Conservation (phyloP, 2,113 vertebrate genomes). For the Rhea americana region DNA sequence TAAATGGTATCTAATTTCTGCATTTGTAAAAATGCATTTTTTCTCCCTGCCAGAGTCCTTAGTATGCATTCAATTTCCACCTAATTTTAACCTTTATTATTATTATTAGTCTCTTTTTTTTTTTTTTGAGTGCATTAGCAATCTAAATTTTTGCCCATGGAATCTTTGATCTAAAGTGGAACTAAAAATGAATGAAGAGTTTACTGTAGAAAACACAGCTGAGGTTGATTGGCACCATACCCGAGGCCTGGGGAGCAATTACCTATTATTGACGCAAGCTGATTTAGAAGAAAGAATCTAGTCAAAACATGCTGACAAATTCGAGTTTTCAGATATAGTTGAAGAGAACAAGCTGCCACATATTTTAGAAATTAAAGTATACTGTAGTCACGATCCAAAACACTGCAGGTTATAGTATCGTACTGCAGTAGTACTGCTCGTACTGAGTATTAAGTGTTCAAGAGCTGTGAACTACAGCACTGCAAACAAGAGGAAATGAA, state of each 20-base stretch:
- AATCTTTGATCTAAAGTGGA: neutral
- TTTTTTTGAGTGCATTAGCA: neutral
- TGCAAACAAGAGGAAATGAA: conserved; percentile 46
- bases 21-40: neutral
- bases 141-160: neutral
- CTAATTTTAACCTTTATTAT: neutral
- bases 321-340: neutral
- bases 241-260: neutral
- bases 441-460: neutral
- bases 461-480: conserved; percentile 28
- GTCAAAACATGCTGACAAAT: neutral
- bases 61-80: neutral
- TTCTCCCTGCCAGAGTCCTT: neutral
- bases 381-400: neutral
- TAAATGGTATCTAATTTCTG: neutral
- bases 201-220: neutral
- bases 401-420: accelerated
- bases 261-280: neutral
- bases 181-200: neutral
- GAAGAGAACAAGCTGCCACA: neutral
- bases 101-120: neutral
- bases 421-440: neutral
- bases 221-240: neutral
- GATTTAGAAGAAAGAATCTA: neutral
- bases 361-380: neutral